A percentile compares a stretch with the other conserved stretches of the same genome.
phyloP scores from a whole-genome alignment of 2,797 vertebrate genomes.

The Gephyroberyx darwinii region DNA sequence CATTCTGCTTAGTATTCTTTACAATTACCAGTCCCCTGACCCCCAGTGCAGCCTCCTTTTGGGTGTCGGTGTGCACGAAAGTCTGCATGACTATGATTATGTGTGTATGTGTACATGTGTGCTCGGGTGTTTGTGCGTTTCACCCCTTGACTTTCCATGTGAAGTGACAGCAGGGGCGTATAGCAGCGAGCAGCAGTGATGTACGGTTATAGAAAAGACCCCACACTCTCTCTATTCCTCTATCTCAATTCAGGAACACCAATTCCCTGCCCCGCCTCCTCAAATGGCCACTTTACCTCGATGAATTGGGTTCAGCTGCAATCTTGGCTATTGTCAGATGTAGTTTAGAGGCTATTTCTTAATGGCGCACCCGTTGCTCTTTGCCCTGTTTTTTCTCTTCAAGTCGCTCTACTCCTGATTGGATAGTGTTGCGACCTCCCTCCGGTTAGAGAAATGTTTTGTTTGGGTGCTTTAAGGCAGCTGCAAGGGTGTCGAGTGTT shows the following conservation, averaged over 20 bases:
- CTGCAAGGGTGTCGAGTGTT: conserved; percentile 36
- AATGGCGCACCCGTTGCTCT: conserved; percentile 72
- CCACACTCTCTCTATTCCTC: conserved; percentile 50
- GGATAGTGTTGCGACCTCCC: conserved; percentile 50
- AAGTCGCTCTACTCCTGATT: conserved; percentile 48
- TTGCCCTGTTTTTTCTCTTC: conserved; percentile 57
- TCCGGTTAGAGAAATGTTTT: conserved; percentile 69
- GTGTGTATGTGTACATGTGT: neutral
- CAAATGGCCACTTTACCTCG: conserved; percentile 76
- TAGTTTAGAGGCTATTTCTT: conserved; percentile 80
- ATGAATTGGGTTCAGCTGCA: conserved; percentile 81
- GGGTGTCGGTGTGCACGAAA: neutral
- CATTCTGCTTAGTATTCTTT: conserved; percentile 23
- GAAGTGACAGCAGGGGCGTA: neutral
- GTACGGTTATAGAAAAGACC: conserved; percentile 51
- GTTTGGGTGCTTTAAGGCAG: conserved; percentile 42
- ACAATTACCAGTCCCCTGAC: conserved; percentile 28
- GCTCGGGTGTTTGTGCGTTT: neutral
- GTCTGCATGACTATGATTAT: neutral
- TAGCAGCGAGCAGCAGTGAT: conserved; percentile 38
- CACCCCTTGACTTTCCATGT: neutral
- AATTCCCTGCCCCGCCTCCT: conserved; percentile 62
- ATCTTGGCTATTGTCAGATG: conserved; percentile 82
- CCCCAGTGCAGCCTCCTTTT: neutral
- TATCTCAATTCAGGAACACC: conserved; percentile 64